These are phyloP conservation scores for Branchellion lobata DNA, from an alignment of 2,888 invertebrate species.

Conservation along the genomic window DNA sequence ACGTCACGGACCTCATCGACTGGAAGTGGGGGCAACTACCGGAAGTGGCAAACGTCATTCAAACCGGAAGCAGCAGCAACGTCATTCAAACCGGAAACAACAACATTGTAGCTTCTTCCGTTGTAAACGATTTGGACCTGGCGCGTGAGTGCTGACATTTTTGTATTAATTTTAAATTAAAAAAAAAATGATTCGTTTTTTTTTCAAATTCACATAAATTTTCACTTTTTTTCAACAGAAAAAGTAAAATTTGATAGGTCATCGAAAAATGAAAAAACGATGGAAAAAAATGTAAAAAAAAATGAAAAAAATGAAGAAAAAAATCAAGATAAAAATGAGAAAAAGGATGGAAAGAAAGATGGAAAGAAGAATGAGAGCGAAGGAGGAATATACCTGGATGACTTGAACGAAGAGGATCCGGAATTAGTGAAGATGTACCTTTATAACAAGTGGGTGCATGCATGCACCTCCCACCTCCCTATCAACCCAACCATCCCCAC, in stretches of 20 bases:
- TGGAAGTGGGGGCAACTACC: constrained; percentile 64
- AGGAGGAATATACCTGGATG: constrained; percentile 82
- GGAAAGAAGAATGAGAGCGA: constrained; percentile 64
- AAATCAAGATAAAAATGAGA: constrained; percentile 61
- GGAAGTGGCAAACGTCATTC: constrained; percentile 16
- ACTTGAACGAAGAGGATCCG: constrained; percentile 86
- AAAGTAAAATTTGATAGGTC: too few species aligned
- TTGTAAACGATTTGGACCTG: too few species aligned
- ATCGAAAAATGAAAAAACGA: too few species aligned
- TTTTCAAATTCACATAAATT: too few species aligned
- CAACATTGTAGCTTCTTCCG: not conserved
- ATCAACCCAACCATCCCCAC: not conserved
- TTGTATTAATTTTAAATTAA: too few species aligned
- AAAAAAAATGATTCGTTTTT: not conserved
- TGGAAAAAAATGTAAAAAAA: too few species aligned
- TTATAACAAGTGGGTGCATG: constrained; percentile 45
- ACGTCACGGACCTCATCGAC: constrained; percentile 51
- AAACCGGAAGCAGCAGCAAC: not conserved
- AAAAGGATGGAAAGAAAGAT: constrained; percentile 51
- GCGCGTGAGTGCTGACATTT: too few species aligned
- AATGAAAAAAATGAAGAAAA: too few species aligned
- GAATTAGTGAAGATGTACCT: constrained; percentile 85
- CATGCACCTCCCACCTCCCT: not conserved
- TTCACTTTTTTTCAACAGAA: too few species aligned
- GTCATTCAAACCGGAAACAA: not conserved